Evolutionary conservation across 2,797 vertebrate genomes (phyloP).

Genomic region (Phoebastria nigripes): DNA sequence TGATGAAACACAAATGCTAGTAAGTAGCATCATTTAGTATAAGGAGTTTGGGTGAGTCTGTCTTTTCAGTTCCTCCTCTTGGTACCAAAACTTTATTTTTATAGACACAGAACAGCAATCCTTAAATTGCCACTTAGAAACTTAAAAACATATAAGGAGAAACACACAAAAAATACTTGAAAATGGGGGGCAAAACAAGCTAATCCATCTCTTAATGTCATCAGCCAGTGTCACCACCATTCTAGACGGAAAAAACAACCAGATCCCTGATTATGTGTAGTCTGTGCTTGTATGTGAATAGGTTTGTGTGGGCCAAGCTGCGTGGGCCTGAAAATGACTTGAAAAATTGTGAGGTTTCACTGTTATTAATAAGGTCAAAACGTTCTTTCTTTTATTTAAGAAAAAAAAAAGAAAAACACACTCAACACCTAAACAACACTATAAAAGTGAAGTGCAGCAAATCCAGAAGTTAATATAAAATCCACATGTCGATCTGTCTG

Average conservation of each 20-base stretch:
- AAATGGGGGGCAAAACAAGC: not conserved
- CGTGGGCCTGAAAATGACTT: not conserved
- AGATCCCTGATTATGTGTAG: not conserved
- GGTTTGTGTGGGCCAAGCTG: not conserved
- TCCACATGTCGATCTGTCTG: conserved; percentile 44
- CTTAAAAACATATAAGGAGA: not conserved
- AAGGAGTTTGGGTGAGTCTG: not conserved
- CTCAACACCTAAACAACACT: not conserved
- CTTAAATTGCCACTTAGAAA: not conserved
- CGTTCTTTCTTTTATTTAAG: conserved; percentile 21
- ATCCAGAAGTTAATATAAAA: conserved; percentile 57
- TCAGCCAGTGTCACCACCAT: not conserved
- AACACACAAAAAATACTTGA: not conserved
- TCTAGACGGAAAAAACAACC: not conserved
- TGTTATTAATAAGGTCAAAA: conserved; percentile 46
- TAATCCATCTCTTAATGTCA: not conserved
- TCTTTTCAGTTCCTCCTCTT: not conserved
- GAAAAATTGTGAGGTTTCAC: conserved; percentile 20
- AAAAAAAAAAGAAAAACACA: not conserved
- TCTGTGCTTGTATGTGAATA: not conserved
- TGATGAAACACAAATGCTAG: not conserved
- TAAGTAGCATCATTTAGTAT: not conserved
- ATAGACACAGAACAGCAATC: not conserved
- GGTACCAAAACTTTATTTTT: not conserved
- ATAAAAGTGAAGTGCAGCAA: conserved; percentile 29